These are phyloP conservation scores for Eristalis intricaria DNA, from an alignment of 2,888 invertebrate genomes.

Conservation along the genomic window DNA sequence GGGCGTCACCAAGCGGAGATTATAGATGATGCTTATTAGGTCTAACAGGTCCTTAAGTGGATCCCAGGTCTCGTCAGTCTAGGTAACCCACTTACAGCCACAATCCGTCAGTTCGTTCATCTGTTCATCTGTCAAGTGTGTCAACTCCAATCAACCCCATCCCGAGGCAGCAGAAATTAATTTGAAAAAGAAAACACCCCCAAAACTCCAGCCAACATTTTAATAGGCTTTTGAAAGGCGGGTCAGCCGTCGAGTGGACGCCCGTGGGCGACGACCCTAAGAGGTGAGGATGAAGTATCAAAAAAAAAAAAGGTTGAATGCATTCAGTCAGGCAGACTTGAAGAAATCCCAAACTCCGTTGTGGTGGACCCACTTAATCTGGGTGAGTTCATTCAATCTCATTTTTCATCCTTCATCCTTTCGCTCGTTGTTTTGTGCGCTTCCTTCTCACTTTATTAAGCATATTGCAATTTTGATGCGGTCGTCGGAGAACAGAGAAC, in stretches of 20 bases:
- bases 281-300: not conserved
- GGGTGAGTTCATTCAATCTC: slow-evolving; percentile 21
- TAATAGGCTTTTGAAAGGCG: slow-evolving; percentile 27
- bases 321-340: not conserved
- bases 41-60: too few species aligned
- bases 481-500: not conserved
- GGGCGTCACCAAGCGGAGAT: too few species aligned
- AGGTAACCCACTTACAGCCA: not conserved
- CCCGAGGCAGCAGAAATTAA: slow-evolving; percentile 24
- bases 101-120: not conserved
- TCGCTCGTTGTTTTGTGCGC: not conserved
- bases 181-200: not conserved
- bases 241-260: not conserved
- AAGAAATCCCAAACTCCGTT: slow-evolving; percentile 18
- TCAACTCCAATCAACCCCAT: slow-evolving; percentile 15
- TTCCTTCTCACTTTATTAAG: slow-evolving; percentile 42
- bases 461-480: slow-evolving; percentile 69
- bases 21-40: too few species aligned
- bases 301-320: not conserved
- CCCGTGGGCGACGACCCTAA: not conserved
- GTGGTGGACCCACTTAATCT: slow-evolving; percentile 19
- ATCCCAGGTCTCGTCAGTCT: not conserved
- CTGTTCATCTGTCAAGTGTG: not conserved
- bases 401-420: slow-evolving; percentile 22
- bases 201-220: not conserved